phyloP scores from a whole-genome alignment of 2,113 vertebrate species.

The Microtus montanus region DNA sequence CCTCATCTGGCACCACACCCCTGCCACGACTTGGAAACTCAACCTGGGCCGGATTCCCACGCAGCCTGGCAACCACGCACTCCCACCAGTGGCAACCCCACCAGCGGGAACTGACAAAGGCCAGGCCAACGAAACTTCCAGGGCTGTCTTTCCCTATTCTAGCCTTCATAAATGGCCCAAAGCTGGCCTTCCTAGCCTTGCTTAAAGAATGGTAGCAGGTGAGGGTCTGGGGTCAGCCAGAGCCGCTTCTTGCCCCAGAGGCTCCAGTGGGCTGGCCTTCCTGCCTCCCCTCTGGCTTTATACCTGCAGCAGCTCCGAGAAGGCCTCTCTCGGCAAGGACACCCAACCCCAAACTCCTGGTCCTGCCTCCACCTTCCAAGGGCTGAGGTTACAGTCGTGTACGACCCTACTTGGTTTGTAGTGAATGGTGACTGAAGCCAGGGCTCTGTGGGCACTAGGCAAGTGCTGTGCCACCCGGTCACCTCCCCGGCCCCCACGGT shows the following conservation, averaged over 20 bases:
- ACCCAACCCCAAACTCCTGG: background rate
- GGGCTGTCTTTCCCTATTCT: too few species aligned
- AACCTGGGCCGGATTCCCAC: background rate
- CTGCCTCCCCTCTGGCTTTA: background rate
- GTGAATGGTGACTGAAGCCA: too few species aligned
- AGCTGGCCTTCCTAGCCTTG: too few species aligned
- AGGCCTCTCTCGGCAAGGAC: background rate
- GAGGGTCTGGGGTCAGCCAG: background rate
- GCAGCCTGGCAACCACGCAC: background rate
- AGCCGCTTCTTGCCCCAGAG: rapidly evolving
- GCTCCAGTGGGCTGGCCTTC: background rate
- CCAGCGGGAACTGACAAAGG: background rate
- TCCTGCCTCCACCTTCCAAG: background rate
- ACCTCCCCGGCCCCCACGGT: background rate
- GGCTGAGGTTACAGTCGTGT: background rate
- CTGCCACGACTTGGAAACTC: background rate
- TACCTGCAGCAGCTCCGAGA: background rate
- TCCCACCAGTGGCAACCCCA: too few species aligned
- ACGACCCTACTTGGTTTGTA: too few species aligned
- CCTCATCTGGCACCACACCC: background rate
- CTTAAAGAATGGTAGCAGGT: background rate
- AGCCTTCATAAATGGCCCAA: background rate
- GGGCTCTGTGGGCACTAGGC: background rate
- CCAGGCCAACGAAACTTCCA: background rate
- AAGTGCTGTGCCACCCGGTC: background rate